Percentiles rank a stretch among this genome's conserved stretches.
Conservation (phyloP, 2,888 invertebrate species). For the Deladenus siricidicola region DNA sequence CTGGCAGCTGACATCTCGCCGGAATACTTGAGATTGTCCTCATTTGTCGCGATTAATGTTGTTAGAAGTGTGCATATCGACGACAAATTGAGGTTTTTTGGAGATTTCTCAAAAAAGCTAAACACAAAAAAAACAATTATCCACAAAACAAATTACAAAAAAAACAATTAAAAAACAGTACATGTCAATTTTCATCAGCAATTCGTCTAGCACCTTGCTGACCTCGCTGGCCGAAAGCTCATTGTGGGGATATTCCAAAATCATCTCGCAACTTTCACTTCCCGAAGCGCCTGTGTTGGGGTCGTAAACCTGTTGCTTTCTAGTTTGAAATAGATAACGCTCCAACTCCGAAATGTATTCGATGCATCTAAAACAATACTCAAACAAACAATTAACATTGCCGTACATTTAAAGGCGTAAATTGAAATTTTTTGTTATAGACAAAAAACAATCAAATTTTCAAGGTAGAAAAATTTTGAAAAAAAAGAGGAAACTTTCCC, state of each 20-base stretch:
- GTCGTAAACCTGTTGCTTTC: conserved; percentile 15
- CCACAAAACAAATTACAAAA: not conserved
- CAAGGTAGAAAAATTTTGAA: not conserved
- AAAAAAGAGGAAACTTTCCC: not conserved
- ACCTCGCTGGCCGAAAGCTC: conserved; percentile 20
- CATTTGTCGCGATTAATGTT: conserved; percentile 21
- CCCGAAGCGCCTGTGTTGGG: conserved; percentile 14
- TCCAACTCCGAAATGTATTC: conserved; percentile 84
- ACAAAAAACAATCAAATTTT: too few relatives aligned
- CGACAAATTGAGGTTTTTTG: conserved; percentile 18
- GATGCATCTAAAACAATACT: conserved; percentile 69
- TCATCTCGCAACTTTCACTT: conserved; percentile 9
- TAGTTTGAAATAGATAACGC: conserved; percentile 61
- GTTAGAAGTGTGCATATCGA: conserved; percentile 15
- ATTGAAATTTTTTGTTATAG: too few relatives aligned
- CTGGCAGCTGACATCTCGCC: not conserved
- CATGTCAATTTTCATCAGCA: conserved; percentile 27
- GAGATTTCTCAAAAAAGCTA: conserved; percentile 22
- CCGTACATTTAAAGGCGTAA: too few relatives aligned
- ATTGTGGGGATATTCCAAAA: conserved; percentile 8
- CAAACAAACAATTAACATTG: too few relatives aligned
- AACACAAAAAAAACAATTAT: too few relatives aligned
- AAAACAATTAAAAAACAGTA: conserved; percentile 2
- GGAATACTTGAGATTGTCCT: conserved; percentile 19
- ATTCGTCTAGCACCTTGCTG: conserved; percentile 22